Conservation (phyloP, 2,797 vertebrate genomes). For the Cyprinella venusta region DNA sequence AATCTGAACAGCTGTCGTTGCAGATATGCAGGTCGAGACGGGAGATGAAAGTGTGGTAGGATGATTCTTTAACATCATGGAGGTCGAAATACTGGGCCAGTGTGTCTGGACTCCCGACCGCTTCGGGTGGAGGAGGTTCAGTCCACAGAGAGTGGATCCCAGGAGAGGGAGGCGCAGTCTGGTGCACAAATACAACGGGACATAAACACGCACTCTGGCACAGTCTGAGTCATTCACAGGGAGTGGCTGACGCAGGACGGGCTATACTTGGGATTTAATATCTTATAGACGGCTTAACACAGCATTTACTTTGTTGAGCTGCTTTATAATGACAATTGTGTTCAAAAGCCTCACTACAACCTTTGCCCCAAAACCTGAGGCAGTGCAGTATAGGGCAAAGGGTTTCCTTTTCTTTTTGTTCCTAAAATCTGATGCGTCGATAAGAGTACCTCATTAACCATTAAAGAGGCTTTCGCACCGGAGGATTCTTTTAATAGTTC, state of each 20-base stretch:
- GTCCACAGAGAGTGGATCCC: constrained; percentile 86
- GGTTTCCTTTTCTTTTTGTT: neutral
- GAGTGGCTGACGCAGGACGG: neutral
- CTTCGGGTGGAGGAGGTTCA: constrained; percentile 75
- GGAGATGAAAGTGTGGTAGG: constrained; percentile 96
- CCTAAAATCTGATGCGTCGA: neutral
- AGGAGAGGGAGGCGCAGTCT: constrained; percentile 88
- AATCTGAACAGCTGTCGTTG: constrained; percentile 88
- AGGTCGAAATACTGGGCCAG: constrained; percentile 91
- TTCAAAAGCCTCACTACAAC: neutral
- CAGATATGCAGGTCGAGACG: constrained; percentile 96
- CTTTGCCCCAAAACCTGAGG: neutral
- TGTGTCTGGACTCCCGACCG: constrained; percentile 77
- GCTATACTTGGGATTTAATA: neutral
- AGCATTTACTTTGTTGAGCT: neutral
- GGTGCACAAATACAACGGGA: constrained; percentile 36
- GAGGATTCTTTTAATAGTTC: too few species aligned
- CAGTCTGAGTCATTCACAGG: neutral
- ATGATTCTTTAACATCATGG: constrained; percentile 94
- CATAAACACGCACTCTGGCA: neutral
- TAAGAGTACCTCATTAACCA: neutral
- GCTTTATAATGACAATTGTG: neutral
- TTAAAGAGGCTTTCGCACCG: too few species aligned
- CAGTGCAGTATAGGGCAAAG: neutral
- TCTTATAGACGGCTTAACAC: neutral